These are phyloP conservation scores for Falco columbarius DNA, from an alignment of 2,797 vertebrate genomes.

Conservation along the genomic window DNA sequence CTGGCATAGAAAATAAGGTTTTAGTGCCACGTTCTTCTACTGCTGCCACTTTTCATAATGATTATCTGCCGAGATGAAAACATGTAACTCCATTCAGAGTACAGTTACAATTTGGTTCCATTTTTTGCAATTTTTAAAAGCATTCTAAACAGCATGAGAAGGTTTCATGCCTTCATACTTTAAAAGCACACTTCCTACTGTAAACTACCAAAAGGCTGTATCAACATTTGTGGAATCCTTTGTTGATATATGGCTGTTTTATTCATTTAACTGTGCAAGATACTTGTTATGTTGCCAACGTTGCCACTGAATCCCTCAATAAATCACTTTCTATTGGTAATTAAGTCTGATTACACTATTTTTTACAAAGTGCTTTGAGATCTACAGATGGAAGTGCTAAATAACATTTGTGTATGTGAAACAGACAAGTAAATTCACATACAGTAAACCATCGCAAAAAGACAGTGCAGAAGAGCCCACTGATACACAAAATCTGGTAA, in stretches of 20 bases:
- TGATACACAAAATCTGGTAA: neutral
- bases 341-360: neutral
- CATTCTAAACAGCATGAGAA: neutral
- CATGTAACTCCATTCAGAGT: neutral
- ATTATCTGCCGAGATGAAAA: neutral
- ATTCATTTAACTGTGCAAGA: neutral
- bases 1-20: neutral
- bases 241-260: neutral
- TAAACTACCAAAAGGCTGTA: neutral
- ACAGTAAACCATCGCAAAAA: neutral
- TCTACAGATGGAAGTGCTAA: neutral
- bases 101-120: neutral
- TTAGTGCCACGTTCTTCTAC: neutral
- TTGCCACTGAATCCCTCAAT: neutral
- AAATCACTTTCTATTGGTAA: neutral
- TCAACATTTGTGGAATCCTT: neutral
- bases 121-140: neutral
- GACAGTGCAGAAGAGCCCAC: neutral
- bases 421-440: neutral
- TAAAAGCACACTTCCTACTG: neutral
- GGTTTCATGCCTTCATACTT: neutral
- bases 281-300: fast-evolving
- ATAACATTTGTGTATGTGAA: neutral
- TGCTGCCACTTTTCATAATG: neutral
- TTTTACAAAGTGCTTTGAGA: neutral